Percentiles rank a stretch among this genome's conserved stretches.
Conservation (phyloP, 2,888 invertebrate species). For the Ennomos quercinarius region DNA sequence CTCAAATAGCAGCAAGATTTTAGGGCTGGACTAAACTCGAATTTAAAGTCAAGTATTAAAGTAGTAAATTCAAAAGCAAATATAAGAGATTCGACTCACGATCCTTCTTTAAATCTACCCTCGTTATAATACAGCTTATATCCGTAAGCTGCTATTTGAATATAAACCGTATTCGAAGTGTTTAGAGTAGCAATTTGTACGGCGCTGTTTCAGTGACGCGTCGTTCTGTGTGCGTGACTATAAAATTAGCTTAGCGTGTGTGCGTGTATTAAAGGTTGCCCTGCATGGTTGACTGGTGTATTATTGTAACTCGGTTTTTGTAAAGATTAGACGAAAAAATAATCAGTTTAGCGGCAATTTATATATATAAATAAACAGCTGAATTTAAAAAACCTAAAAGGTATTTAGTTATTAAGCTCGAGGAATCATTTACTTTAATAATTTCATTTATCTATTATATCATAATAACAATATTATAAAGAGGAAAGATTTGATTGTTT, state of each 20-base stretch:
- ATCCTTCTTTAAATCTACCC: constrained; percentile 24
- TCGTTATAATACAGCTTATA: constrained; percentile 16
- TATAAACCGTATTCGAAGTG: constrained; percentile 12
- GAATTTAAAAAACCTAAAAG: no score
- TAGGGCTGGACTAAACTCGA: constrained; percentile 7
- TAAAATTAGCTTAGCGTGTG: constrained; percentile 61
- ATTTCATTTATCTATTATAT: no score
- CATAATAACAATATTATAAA: no score
- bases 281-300: constrained; percentile 48
- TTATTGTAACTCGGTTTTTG: constrained; percentile 59
- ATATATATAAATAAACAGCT: no score
- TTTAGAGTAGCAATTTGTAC: constrained; percentile 23
- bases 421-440: no score
- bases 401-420: no score
- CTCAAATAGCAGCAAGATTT: background rate
- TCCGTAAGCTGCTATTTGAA: constrained; percentile 9
- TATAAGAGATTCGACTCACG: constrained; percentile 26
- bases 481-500: no score
- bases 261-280: constrained; percentile 74
- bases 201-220: constrained; percentile 9
- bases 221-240: constrained; percentile 50
- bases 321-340: constrained; percentile 6
- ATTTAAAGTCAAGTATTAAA: constrained; percentile 22
- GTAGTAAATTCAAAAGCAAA: constrained; percentile 26
- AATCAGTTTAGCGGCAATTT: no score